Evolutionary conservation across 2,797 vertebrate species (phyloP).

Genomic region (Karalla daura): DNA sequence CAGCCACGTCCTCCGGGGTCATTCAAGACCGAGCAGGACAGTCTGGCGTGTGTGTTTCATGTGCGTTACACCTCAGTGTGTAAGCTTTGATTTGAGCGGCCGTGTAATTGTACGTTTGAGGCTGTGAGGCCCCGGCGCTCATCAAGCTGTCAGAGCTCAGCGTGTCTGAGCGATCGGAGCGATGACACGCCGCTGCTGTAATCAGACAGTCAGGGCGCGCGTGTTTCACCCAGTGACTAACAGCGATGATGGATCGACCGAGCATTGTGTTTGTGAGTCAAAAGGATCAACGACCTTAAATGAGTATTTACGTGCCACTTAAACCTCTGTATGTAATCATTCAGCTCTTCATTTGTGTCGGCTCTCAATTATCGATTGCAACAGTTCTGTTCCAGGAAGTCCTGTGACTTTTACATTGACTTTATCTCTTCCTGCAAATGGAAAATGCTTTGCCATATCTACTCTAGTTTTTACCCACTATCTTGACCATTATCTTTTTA

Average conservation of each 20-base stretch:
- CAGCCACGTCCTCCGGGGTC: background rate
- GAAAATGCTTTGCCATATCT: too few species aligned
- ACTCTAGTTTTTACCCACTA: too few species aligned
- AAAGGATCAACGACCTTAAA: background rate
- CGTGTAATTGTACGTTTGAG: slow-evolving; percentile 44
- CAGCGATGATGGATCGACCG: background rate
- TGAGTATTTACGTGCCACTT: background rate
- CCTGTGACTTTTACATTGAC: too few species aligned
- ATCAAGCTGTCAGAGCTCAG: slow-evolving; percentile 48
- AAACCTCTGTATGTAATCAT: background rate
- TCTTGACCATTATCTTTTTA: too few species aligned
- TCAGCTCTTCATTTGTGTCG: background rate
- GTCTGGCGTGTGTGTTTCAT: background rate
- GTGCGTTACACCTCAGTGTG: background rate
- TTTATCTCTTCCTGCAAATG: too few species aligned
- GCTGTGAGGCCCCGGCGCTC: slow-evolving; percentile 19
- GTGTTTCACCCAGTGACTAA: background rate
- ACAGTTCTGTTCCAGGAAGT: too few species aligned
- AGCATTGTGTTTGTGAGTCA: background rate
- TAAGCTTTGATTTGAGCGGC: slow-evolving; percentile 18
- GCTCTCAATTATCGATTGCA: slow-evolving; percentile 3
- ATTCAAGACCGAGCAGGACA: background rate
- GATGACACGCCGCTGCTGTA: slow-evolving; percentile 31
- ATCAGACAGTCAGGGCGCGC: slow-evolving; percentile 3
- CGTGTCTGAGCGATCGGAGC: slow-evolving; percentile 9